Evolutionary conservation across 2,888 invertebrate species (phyloP).

Genomic region (Patella depressa): DNA sequence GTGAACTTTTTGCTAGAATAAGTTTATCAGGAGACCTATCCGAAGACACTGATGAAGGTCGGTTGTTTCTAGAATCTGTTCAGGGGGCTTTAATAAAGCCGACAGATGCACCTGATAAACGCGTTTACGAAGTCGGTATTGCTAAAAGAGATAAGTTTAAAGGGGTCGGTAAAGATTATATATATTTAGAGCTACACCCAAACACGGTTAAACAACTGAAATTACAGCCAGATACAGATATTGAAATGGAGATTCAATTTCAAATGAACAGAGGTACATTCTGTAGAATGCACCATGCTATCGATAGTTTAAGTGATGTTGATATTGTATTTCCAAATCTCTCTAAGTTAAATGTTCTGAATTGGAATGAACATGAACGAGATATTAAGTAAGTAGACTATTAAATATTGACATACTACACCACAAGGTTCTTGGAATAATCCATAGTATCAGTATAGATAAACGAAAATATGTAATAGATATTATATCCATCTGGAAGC

Average conservation of each 20-base stretch:
- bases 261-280: conserved; percentile 65
- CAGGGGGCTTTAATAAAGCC: not conserved
- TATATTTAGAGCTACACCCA: conserved; percentile 59
- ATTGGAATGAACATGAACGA: conserved; percentile 28
- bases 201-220: conserved; percentile 48
- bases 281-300: conserved; percentile 65
- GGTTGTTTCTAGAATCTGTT: conserved; percentile 56
- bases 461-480: no score
- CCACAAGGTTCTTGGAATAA: no score
- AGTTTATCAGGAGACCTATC: conserved; percentile 59
- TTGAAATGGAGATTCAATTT: conserved; percentile 67
- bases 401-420: no score
- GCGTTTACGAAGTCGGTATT: conserved; percentile 62
- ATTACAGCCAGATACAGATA: conserved; percentile 39
- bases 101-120: not conserved
- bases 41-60: conserved; percentile 67
- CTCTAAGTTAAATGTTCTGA: conserved; percentile 53
- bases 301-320: conserved; percentile 55
- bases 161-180: conserved; percentile 60
- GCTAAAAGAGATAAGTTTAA: conserved; percentile 61
- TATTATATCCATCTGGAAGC: no score
- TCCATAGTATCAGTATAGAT: no score
- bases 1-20: conserved; percentile 65
- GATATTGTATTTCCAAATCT: conserved; percentile 67
- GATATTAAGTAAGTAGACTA: no score